These are phyloP conservation scores for Philereme transversata DNA, from an alignment of 2,888 invertebrate genomes.

Conservation along the genomic window DNA sequence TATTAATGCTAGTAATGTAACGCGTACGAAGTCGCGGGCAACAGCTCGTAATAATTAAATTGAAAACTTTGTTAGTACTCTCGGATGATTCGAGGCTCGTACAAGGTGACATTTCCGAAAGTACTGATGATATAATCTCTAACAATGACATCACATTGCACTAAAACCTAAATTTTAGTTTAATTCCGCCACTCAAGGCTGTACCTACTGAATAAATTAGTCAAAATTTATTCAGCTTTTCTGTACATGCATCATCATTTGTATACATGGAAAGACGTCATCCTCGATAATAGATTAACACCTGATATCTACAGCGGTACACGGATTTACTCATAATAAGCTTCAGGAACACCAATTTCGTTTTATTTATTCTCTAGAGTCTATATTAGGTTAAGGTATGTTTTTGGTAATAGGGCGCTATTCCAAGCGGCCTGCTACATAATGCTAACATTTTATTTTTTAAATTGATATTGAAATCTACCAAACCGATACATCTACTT, in stretches of 20 bases:
- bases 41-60: no score
- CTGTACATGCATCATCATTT: slow-evolving; percentile 16
- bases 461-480: not conserved
- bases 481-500: not conserved
- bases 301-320: no score
- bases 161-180: slow-evolving; percentile 19
- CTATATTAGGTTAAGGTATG: no score
- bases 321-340: not conserved
- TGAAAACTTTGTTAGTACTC: not conserved
- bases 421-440: no score
- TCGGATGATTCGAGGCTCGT: not conserved
- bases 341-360: no score
- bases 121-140: slow-evolving; percentile 11
- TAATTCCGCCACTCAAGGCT: slow-evolving; percentile 10
- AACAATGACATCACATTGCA: slow-evolving; percentile 18
- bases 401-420: no score
- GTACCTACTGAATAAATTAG: slow-evolving; percentile 13
- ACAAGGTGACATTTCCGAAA: slow-evolving; percentile 9
- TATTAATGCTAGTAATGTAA: no score
- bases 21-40: no score
- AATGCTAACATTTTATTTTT: no score
- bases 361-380: no score
- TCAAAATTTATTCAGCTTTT: slow-evolving; percentile 17
- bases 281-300: not conserved
- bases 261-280: not conserved